phyloP scores from a whole-genome alignment of 2,888 invertebrate species.

The Toxonevra muliebris region DNA sequence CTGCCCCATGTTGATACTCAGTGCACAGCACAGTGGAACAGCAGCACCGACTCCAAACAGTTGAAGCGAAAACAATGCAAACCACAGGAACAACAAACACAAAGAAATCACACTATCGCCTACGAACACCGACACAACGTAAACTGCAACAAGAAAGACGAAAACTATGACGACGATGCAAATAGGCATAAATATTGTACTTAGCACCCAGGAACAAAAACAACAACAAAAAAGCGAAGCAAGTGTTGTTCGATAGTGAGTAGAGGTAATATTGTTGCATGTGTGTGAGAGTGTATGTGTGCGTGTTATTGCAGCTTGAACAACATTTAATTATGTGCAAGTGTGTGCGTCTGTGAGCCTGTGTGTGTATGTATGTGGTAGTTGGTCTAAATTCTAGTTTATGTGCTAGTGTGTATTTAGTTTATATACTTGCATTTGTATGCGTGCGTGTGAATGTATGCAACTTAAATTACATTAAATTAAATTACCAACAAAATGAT shows the following conservation, averaged over 20 bases:
- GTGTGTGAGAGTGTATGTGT: not conserved
- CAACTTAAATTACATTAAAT: constrained; percentile 17
- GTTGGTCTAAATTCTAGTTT: constrained; percentile 6
- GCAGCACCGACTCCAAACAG: not conserved
- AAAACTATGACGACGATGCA: constrained; percentile 2
- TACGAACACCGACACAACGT: not conserved
- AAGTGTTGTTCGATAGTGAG: not conserved
- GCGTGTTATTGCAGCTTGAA: not conserved
- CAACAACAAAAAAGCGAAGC: not conserved
- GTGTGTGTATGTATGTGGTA: not conserved
- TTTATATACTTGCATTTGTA: not conserved
- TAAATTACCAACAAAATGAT: not conserved
- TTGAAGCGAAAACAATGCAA: constrained; percentile 3
- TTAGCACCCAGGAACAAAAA: constrained; percentile 6
- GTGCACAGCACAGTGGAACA: not conserved
- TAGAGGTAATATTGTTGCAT: not conserved
- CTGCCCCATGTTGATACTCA: not conserved
- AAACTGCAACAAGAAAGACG: not conserved
- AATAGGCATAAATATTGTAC: constrained; percentile 25
- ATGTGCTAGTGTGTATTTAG: not conserved
- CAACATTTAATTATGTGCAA: not conserved
- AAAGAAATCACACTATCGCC: constrained; percentile 10
- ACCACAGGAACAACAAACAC: constrained; percentile 9
- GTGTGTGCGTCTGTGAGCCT: not conserved
- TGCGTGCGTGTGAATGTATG: not conserved